phyloP scores from a whole-genome alignment of 2,888 invertebrate species.

The Hyles lineata region DNA sequence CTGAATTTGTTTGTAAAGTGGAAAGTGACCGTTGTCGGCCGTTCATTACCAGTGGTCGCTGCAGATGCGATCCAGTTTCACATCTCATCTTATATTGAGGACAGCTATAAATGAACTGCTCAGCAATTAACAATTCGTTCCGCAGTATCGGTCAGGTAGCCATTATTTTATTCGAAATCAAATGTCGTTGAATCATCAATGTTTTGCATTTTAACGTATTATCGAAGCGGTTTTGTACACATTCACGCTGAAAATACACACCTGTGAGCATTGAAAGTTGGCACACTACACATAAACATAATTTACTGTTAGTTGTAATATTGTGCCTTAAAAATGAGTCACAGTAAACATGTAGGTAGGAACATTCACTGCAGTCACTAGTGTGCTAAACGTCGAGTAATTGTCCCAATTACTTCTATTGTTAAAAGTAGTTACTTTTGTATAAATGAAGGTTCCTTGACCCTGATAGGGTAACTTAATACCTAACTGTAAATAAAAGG shows the following conservation, averaged over 20 bases:
- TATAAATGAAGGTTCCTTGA: conserved; percentile 41
- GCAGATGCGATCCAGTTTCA: conserved; percentile 76
- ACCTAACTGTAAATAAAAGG: conserved; percentile 46
- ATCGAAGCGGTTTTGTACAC: conserved; percentile 43
- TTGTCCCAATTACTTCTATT: conserved; percentile 9
- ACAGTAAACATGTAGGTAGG: conserved; percentile 31
- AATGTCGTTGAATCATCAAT: conserved; percentile 61
- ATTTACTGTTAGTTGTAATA: conserved; percentile 35
- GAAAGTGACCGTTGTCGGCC: conserved; percentile 81
- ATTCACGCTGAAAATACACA: conserved; percentile 48
- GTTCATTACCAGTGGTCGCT: conserved; percentile 53
- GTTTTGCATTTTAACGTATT: conserved; percentile 45
- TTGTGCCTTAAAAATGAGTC: conserved; percentile 26
- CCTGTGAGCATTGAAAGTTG: conserved; percentile 62
- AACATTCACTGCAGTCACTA: conserved; percentile 26
- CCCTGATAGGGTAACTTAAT: conserved; percentile 55
- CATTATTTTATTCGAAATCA: conserved; percentile 57
- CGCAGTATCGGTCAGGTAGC: conserved; percentile 61
- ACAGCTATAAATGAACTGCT: conserved; percentile 73
- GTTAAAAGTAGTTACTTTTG: neutral
- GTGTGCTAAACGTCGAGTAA: neutral
- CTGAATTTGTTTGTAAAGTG: conserved; percentile 76
- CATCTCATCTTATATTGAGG: conserved; percentile 64
- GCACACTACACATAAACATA: conserved; percentile 38
- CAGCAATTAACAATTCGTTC: conserved; percentile 67